Conservation (phyloP, 2,113 vertebrate species). For the Laticauda colubrina region DNA sequence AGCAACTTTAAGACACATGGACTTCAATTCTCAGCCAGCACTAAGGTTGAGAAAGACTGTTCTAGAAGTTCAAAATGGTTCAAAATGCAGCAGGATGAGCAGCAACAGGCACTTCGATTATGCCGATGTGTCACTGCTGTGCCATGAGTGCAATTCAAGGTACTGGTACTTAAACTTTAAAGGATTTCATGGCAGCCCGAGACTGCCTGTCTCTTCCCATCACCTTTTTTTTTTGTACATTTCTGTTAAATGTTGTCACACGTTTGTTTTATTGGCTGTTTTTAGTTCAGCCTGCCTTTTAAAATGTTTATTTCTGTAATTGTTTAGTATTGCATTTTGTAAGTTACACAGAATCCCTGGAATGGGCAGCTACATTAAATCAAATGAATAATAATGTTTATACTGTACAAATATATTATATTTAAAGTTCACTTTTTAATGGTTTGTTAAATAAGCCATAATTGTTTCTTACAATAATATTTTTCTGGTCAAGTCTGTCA, state of each 20-base stretch:
- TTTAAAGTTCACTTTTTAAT: not conserved
- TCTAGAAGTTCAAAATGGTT: not conserved
- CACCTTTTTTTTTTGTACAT: not conserved
- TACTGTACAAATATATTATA: not conserved
- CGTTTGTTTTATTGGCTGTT: not conserved
- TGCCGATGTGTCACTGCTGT: not conserved
- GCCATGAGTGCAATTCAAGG: not conserved
- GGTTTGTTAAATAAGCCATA: not conserved
- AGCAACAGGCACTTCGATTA: not conserved
- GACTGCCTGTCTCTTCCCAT: not conserved
- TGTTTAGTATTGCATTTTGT: not conserved
- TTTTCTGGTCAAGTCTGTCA: constrained; percentile 11
- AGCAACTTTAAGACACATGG: not conserved
- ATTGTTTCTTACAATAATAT: constrained; percentile 2
- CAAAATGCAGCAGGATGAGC: not conserved
- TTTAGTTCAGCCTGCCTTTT: not conserved
- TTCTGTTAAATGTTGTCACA: not conserved
- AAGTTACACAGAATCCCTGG: not conserved
- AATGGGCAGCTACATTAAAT: not conserved
- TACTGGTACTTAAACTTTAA: not conserved
- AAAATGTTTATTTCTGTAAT: not conserved
- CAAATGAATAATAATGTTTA: not conserved
- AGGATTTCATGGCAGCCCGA: not conserved
- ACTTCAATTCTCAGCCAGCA: not conserved
- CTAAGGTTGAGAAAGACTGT: not conserved